A percentile compares a stretch with the other conserved stretches of the same genome.
Evolutionary conservation across 2,797 vertebrate species (phyloP).

Genomic region (Microctenopoma lineatum): DNA sequence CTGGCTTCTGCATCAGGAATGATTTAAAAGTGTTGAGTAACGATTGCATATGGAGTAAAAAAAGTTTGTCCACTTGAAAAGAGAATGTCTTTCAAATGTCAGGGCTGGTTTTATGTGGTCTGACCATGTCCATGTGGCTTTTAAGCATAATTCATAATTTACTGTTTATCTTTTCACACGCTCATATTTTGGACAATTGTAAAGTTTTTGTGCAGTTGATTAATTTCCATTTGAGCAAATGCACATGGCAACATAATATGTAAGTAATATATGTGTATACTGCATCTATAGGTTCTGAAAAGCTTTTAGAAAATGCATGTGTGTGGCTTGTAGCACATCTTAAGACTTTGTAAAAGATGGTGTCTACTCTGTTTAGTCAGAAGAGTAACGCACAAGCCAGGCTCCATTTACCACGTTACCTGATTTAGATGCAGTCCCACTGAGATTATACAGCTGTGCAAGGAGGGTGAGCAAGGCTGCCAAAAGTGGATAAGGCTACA

Average conservation of each 20-base stretch:
- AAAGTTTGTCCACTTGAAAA: slow-evolving; percentile 6
- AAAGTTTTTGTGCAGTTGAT: neutral
- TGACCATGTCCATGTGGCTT: slow-evolving; percentile 20
- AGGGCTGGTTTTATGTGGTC: slow-evolving; percentile 36
- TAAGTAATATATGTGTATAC: neutral
- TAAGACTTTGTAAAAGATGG: slow-evolving; percentile 30
- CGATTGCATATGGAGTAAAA: slow-evolving; percentile 17
- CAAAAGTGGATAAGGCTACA: slow-evolving; percentile 23
- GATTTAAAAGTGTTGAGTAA: slow-evolving; percentile 37
- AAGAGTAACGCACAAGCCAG: slow-evolving; percentile 17
- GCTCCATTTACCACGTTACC: slow-evolving; percentile 42
- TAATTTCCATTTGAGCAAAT: neutral
- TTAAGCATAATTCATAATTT: slow-evolving; percentile 12
- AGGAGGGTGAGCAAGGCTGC: slow-evolving; percentile 34
- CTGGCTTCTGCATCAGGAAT: slow-evolving; percentile 17
- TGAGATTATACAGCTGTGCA: slow-evolving; percentile 55
- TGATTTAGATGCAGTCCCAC: slow-evolving; percentile 57
- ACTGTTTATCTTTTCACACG: neutral
- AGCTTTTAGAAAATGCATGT: slow-evolving; percentile 2
- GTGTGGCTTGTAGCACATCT: slow-evolving; percentile 26
- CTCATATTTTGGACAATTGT: slow-evolving; percentile 14
- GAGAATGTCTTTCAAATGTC: slow-evolving; percentile 31
- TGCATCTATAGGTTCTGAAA: neutral
- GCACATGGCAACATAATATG: neutral
- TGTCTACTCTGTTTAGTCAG: slow-evolving; percentile 26